Conservation (phyloP, 2,113 vertebrate genomes). For the Melospiza georgiana region DNA sequence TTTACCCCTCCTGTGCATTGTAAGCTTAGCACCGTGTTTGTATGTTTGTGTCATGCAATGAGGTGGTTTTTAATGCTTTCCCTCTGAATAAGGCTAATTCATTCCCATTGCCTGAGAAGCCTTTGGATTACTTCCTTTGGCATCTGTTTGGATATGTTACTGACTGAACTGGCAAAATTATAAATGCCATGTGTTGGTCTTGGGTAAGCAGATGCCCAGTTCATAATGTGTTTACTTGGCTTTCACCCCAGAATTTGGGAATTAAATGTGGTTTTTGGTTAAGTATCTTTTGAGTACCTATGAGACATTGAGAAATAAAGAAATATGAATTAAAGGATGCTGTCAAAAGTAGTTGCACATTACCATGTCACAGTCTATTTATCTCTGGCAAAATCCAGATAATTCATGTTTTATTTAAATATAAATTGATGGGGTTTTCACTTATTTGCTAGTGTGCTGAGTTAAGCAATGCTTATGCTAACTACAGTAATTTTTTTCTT, state of each 20-base stretch:
- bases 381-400: not conserved
- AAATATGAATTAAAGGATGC: not conserved
- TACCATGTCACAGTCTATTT: not conserved
- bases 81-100: constrained; percentile 9
- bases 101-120: not conserved
- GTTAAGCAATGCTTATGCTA: not conserved
- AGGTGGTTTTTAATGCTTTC: constrained; percentile 11
- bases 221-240: constrained; percentile 21
- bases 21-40: not conserved
- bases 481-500: not conserved
- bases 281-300: constrained; percentile 7
- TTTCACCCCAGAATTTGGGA: constrained; percentile 6
- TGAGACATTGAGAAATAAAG: not conserved
- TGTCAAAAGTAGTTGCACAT: not conserved
- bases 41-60: not conserved
- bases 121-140: constrained; percentile 25
- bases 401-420: not conserved
- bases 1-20: not conserved
- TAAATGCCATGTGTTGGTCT: constrained; percentile 32
- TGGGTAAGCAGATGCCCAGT: constrained; percentile 25
- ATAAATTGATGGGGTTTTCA: not conserved
- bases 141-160: not conserved
- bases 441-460: not conserved
- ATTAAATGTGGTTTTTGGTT: constrained; percentile 25
- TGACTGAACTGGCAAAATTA: constrained; percentile 28